Conservation (phyloP, 2,888 invertebrate genomes). For the Dryobotodes eremita region DNA sequence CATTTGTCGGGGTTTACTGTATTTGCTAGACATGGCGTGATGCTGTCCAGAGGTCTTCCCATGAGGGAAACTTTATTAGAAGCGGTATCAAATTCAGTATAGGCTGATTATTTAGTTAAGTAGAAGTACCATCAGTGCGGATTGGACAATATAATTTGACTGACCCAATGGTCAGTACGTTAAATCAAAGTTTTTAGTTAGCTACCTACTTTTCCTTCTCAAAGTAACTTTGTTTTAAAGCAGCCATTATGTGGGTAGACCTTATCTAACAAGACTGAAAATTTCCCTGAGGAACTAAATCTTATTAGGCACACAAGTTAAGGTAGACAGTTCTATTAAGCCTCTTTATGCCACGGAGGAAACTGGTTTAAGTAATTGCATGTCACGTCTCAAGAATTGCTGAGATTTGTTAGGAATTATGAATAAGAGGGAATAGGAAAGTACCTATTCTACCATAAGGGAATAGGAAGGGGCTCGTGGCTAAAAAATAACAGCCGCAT, state of each 20-base stretch:
- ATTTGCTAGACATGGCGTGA: background rate
- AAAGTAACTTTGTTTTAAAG: slow-evolving; percentile 39
- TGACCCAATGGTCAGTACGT: background rate
- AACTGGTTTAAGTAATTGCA: slow-evolving; percentile 39
- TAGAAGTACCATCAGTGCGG: background rate
- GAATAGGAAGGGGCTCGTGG: background rate
- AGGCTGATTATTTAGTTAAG: no score
- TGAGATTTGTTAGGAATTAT: slow-evolving; percentile 6
- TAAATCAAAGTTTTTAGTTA: background rate
- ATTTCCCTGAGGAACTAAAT: slow-evolving; percentile 52
- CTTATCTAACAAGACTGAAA: slow-evolving; percentile 18
- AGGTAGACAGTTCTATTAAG: slow-evolving; percentile 45
- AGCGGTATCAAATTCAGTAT: no score
- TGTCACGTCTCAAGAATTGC: slow-evolving; percentile 30
- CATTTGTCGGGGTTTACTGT: background rate
- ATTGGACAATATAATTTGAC: background rate
- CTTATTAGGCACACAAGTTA: slow-evolving; percentile 37
- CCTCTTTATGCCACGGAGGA: background rate
- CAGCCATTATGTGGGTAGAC: slow-evolving; percentile 5
- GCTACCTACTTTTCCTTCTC: background rate
- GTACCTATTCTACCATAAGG: no score
- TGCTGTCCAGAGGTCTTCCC: background rate
- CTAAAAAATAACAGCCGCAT: background rate
- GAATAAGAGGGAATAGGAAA: background rate
- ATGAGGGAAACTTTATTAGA: background rate